Evolutionary conservation across 2,797 vertebrate genomes (phyloP), one percentile per base, ranked within the genome.

Genomic region (Fistularia commersonii): DNA sequence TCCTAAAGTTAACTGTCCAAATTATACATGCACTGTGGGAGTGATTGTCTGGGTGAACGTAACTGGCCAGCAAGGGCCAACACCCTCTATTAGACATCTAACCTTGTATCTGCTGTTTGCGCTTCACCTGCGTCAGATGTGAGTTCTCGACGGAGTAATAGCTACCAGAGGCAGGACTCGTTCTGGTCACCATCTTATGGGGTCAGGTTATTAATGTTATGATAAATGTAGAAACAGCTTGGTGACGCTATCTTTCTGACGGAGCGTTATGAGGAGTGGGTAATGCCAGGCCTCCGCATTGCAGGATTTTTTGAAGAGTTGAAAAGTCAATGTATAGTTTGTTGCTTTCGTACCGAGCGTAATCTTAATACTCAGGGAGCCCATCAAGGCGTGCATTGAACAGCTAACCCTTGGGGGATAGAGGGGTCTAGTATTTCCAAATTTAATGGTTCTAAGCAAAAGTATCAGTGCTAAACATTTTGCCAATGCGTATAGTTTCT

Each of bases 1-100:
- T 88, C 78, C 82, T 79, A 10, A 61, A 64, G 57, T 82, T 83
- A 81, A 79, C 72, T 63, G 75, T 81, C 71, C 72, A 65, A 61
- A 74, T 72, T 77, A 69, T 81, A 85, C 32, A 38, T 61, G 80
- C 75, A 46, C 78, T 75, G 23, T 33, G 80, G 83, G 83, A 88
- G 66, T 44, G 53, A 79, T 80, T 65, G 69, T 59, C 72, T 63
- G 51, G 65, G 54, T 61, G 58, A 82, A 76, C 64, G 62, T 64
- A 59, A 47, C 64, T 52, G 32, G 40, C 39, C 54, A 62, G 46
- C 39, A 45, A 52, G 59, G 53, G 45, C 66, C 65, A 66, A 62
- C 53, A 74, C 64, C 74, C n/a, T 57, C 58, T 43, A 51, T 45
- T 69, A 59, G 65, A 10, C 8, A 23, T 23, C 13, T 61, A 62